phyloP scores from a whole-genome alignment of 1,140 invertebrate genomes.

The Lamellibrachia luymesi region DNA sequence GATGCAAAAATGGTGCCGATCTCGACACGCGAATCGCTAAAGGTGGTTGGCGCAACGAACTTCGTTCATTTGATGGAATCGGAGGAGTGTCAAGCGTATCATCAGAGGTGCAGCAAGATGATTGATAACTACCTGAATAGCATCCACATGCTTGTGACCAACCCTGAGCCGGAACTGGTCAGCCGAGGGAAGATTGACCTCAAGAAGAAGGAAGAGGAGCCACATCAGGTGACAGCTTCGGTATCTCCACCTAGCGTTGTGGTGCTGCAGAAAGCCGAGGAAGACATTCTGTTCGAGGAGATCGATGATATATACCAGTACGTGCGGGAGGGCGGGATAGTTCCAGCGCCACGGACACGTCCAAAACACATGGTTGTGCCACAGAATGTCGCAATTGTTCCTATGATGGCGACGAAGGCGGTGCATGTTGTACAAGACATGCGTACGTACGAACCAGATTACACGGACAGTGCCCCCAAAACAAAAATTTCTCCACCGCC shows the following conservation, averaged over 20 bases:
- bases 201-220: conserved; percentile 45
- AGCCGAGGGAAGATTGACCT: conserved; percentile 54
- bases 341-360: conserved; percentile 59
- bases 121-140: conserved; percentile 80
- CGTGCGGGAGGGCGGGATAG: conserved; percentile 80
- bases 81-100: conserved; percentile 76
- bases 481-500: neutral
- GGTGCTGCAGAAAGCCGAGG: conserved; percentile 43
- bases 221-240: conserved; percentile 61
- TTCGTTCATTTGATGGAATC: conserved; percentile 76
- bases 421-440: neutral
- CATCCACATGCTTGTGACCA: conserved; percentile 62
- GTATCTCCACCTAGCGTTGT: neutral
- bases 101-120: conserved; percentile 76
- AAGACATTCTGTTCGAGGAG: conserved; percentile 78
- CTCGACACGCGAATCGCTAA: conserved; percentile 80
- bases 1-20: conserved; percentile 74
- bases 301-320: conserved; percentile 97
- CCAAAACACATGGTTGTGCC: conserved; percentile 42
- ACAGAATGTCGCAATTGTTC: neutral
- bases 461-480: neutral
- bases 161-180: conserved; percentile 44
- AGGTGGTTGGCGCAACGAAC: conserved; percentile 80
- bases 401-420: neutral
- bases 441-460: neutral